phyloP scores from a whole-genome alignment of 2,797 vertebrate species.

The Intellagama lesueurii region DNA sequence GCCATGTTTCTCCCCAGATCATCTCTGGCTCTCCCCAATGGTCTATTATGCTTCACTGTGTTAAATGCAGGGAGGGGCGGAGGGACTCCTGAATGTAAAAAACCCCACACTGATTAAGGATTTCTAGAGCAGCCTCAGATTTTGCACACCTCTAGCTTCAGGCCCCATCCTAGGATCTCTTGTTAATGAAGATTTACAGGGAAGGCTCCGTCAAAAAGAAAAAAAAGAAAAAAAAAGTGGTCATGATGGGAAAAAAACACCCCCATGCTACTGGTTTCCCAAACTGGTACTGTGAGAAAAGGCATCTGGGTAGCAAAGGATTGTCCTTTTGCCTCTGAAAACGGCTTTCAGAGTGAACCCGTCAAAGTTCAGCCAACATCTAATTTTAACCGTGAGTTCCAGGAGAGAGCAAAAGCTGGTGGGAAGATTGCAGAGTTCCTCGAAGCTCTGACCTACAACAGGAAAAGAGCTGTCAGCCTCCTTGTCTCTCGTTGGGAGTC shows the following conservation, averaged over 20 bases:
- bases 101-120: neutral
- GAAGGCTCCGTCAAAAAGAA: slow-evolving; percentile 50
- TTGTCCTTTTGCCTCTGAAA: slow-evolving; percentile 79
- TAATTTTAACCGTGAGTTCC: slow-evolving; percentile 93
- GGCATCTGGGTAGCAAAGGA: slow-evolving; percentile 58
- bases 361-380: slow-evolving; percentile 86
- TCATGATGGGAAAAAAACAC: slow-evolving; percentile 16
- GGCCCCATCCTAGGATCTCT: slow-evolving; percentile 40
- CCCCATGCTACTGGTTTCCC: slow-evolving; percentile 66
- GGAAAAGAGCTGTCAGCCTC: slow-evolving; percentile 89
- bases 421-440: slow-evolving; percentile 94
- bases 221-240: neutral
- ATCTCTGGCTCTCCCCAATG: neutral
- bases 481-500: slow-evolving; percentile 85
- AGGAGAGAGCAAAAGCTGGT: slow-evolving; percentile 85
- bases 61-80: neutral
- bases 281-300: slow-evolving; percentile 83
- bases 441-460: slow-evolving; percentile 92
- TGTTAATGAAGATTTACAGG: slow-evolving; percentile 59
- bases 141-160: slow-evolving; percentile 29
- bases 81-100: neutral
- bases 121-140: neutral
- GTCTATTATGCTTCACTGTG: neutral
- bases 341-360: slow-evolving; percentile 76
- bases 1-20: neutral